Evolutionary conservation across 2,888 invertebrate species (phyloP).

Genomic region (Syrista parreyssii): DNA sequence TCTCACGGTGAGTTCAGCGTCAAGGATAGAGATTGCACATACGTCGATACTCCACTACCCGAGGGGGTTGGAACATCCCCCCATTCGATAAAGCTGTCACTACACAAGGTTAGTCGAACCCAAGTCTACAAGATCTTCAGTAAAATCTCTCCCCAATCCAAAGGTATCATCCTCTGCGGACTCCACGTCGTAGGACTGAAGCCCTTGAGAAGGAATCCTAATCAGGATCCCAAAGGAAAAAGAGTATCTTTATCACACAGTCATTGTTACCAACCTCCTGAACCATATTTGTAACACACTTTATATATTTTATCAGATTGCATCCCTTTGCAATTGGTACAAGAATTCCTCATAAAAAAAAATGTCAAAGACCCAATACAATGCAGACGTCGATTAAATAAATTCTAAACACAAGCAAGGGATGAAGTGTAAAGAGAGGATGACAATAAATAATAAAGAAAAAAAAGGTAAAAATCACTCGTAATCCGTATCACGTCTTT

Average conservation of each 20-base stretch:
- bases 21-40: neutral
- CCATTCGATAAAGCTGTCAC: neutral
- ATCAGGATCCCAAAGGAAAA: neutral
- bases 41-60: neutral
- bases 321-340: neutral
- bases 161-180: neutral
- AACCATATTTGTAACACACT: neutral
- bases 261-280: neutral
- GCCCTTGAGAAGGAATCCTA: neutral
- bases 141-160: neutral
- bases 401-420: neutral
- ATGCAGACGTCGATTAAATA: neutral
- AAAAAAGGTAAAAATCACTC: slow-evolving; percentile 19
- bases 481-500: slow-evolving; percentile 55
- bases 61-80: neutral
- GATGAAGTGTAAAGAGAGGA: neutral
- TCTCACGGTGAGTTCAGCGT: neutral
- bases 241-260: neutral
- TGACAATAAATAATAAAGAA: no score
- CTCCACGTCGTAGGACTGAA: neutral
- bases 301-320: neutral
- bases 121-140: neutral
- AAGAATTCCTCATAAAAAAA: neutral
- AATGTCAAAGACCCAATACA: neutral
- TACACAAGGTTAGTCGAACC: neutral